These are phyloP conservation scores for Cyrtonyx montezumae DNA, from an alignment of 2,113 vertebrate genomes.

Conservation along the genomic window DNA sequence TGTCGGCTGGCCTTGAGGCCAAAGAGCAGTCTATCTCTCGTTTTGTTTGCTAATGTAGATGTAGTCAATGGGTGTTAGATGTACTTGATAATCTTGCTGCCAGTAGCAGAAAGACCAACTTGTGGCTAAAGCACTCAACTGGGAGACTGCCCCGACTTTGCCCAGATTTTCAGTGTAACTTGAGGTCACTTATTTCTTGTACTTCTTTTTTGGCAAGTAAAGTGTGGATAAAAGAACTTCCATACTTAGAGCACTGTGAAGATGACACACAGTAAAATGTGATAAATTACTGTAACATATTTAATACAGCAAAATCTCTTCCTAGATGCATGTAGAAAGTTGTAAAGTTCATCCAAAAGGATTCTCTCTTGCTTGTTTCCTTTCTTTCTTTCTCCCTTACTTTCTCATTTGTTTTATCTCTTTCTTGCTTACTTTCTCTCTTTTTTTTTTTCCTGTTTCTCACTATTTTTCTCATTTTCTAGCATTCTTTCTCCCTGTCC, in stretches of 20 bases:
- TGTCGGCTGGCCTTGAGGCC: neutral
- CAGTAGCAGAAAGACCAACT: neutral
- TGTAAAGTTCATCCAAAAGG: neutral
- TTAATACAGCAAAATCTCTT: neutral
- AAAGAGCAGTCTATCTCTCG: neutral
- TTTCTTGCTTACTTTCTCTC: neutral
- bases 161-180: neutral
- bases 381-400: neutral
- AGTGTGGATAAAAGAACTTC: neutral
- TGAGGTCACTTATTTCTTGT: neutral
- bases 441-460: neutral
- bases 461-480: neutral
- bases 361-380: neutral
- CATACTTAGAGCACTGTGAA: neutral
- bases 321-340: neutral
- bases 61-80: neutral
- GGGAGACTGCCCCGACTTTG: neutral
- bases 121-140: neutral
- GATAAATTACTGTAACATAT: neutral
- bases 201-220: neutral
- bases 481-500: neutral
- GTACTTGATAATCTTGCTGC: neutral
- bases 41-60: slow-evolving; percentile 1
- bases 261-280: neutral
- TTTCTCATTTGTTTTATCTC: neutral